These are phyloP conservation scores for Drosophila kanekoi DNA, from an alignment of 2,888 invertebrate species.

Conservation along the genomic window DNA sequence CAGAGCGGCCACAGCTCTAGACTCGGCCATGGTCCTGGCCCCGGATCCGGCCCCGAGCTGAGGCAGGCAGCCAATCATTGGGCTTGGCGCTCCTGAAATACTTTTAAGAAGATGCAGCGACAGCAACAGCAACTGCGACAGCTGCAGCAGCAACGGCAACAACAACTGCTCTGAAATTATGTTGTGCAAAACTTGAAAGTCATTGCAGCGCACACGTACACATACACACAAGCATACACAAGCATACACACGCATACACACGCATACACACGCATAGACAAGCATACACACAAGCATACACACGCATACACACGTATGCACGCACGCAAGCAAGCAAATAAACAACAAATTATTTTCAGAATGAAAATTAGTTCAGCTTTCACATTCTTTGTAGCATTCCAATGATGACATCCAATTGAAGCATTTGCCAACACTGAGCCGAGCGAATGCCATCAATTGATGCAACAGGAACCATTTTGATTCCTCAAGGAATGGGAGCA, in stretches of 20 bases:
- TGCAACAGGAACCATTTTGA: slow-evolving; percentile 4
- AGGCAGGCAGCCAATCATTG: slow-evolving; percentile 47
- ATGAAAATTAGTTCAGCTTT: slow-evolving; percentile 67
- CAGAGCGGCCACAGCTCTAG: not conserved
- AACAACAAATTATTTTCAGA: slow-evolving; percentile 60
- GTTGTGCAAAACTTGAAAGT: slow-evolving; percentile 51
- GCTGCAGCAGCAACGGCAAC: slow-evolving; percentile 31
- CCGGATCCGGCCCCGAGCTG: not conserved
- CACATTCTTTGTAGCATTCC: slow-evolving; percentile 30
- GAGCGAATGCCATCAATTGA: slow-evolving; percentile 4
- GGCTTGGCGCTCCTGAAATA: slow-evolving; percentile 24
- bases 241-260: slow-evolving; percentile 3
- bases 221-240: not conserved
- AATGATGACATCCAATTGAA: slow-evolving; percentile 29
- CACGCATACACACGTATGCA: slow-evolving; percentile 2
- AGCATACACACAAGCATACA: slow-evolving; percentile 13
- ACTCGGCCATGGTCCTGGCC: not conserved
- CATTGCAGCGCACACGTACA: slow-evolving; percentile 40
- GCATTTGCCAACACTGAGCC: slow-evolving; percentile 13
- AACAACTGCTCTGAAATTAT: slow-evolving; percentile 49
- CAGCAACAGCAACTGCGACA: slow-evolving; percentile 19
- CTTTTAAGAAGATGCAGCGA: slow-evolving; percentile 33
- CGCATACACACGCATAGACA: slow-evolving; percentile 1
- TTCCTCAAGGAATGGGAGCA: not conserved
- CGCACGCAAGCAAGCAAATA: slow-evolving; percentile 32